A percentile compares a stretch with the other conserved stretches of the same genome.
phyloP scores from a whole-genome alignment of 2,797 vertebrate species.

The Prionace glauca region DNA sequence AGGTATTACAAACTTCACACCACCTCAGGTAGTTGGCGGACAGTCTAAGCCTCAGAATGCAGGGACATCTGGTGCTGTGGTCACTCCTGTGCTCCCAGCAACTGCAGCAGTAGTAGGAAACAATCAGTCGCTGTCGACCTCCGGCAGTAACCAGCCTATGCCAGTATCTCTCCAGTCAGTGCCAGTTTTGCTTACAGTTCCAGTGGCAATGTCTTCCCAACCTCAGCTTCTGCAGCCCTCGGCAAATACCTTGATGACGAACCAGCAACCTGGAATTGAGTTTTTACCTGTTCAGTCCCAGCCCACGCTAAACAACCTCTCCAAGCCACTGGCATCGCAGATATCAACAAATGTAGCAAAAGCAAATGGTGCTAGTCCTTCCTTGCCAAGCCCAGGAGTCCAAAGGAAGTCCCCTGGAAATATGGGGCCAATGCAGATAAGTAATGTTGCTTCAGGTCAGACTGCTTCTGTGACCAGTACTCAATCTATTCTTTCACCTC shows the following conservation, averaged over 20 bases:
- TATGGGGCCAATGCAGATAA: slow-evolving; percentile 50
- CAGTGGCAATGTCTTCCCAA: slow-evolving; percentile 66
- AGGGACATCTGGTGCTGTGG: slow-evolving; percentile 52
- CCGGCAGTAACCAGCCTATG: slow-evolving; percentile 67
- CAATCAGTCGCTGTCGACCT: slow-evolving; percentile 56
- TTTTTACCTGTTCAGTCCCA: slow-evolving; percentile 68
- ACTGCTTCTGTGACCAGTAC: slow-evolving; percentile 52
- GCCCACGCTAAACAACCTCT: slow-evolving; percentile 58
- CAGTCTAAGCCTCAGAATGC: slow-evolving; percentile 57
- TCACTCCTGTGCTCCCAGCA: slow-evolving; percentile 59
- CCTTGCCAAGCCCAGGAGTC: slow-evolving; percentile 56
- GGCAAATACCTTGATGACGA: slow-evolving; percentile 64
- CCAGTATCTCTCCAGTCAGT: slow-evolving; percentile 68
- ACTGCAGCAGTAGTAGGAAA: slow-evolving; percentile 65
- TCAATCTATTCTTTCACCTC: slow-evolving; percentile 54
- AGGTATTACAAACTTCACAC: slow-evolving; percentile 27
- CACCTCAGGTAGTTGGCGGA: slow-evolving; percentile 51
- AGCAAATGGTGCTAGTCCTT: slow-evolving; percentile 55
- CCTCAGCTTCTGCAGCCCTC: slow-evolving; percentile 66
- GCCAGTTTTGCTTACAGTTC: slow-evolving; percentile 67
- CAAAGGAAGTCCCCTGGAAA: slow-evolving; percentile 58
- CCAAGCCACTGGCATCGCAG: slow-evolving; percentile 62
- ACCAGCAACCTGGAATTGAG: slow-evolving; percentile 57
- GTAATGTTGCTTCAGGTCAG: slow-evolving; percentile 44
- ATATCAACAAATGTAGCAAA: slow-evolving; percentile 57